phyloP scores from a whole-genome alignment of 2,888 invertebrate genomes.

The Mystacides longicornis region DNA sequence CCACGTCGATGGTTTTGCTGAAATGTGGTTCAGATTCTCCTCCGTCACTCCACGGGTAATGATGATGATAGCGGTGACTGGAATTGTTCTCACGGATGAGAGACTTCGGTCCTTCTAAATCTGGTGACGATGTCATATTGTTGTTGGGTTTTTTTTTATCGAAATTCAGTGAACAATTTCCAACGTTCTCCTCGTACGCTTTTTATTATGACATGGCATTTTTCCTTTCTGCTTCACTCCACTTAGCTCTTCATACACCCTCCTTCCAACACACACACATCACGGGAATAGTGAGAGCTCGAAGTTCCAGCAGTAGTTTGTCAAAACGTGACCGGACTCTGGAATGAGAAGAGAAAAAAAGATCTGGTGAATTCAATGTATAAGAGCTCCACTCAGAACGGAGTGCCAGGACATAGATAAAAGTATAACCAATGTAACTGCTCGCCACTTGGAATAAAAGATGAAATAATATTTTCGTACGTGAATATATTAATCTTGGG shows the following conservation, averaged over 20 bases:
- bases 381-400: too few relatives aligned
- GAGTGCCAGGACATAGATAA: too few relatives aligned
- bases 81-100: neutral
- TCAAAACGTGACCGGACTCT: neutral
- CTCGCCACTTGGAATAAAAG: too few relatives aligned
- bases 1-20: neutral
- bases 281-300: neutral
- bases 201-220: neutral
- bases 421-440: too few relatives aligned
- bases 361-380: too few relatives aligned
- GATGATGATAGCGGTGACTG: too few relatives aligned
- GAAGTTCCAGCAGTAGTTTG: neutral
- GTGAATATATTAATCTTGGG: slow-evolving; percentile 2
- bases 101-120: neutral
- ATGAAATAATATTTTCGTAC: slow-evolving; percentile 1
- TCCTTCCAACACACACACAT: too few relatives aligned
- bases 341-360: neutral
- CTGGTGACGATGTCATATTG: neutral
- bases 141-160: neutral
- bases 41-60: neutral
- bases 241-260: neutral
- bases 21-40: neutral
- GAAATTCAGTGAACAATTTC: neutral
- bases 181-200: neutral
- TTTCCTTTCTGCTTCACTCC: neutral